Percentiles rank a stretch among this genome's conserved stretches.
Conservation (phyloP, 1,140 invertebrate species). For the Lordiphosa mommai region DNA sequence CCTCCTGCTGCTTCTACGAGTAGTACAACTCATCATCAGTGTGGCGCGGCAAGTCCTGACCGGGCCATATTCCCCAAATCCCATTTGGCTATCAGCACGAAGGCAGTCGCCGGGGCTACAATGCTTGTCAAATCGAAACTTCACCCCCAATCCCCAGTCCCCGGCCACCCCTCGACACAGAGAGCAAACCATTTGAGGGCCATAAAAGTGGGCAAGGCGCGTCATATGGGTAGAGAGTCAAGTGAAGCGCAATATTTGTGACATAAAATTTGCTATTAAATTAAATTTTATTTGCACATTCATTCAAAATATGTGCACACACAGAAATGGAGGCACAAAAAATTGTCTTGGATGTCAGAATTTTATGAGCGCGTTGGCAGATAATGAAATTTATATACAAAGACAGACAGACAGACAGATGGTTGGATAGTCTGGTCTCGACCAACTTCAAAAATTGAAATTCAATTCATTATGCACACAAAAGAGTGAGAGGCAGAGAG, state of each 20-base stretch:
- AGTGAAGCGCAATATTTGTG: conserved; percentile 64
- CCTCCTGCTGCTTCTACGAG: background rate
- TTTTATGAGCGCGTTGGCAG: conserved; percentile 70
- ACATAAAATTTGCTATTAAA: conserved; percentile 59
- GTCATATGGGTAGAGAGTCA: conserved; percentile 4
- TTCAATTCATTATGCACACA: conserved; percentile 8
- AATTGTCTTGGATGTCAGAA: conserved; percentile 56
- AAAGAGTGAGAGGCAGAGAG: background rate
- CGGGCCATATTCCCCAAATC: conserved; percentile 60
- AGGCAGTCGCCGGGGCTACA: conserved; percentile 5
- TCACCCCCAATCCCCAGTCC: background rate
- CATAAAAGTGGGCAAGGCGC: conserved; percentile 50
- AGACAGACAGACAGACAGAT: background rate
- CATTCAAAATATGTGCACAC: conserved; percentile 55
- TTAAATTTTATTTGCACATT: too few species aligned
- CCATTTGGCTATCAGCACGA: conserved; percentile 67
- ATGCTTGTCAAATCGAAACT: conserved; percentile 32
- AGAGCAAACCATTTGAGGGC: conserved; percentile 44
- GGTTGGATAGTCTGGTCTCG: background rate
- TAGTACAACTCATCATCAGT: conserved; percentile 9
- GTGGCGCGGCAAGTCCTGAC: background rate
- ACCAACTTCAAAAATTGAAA: conserved; percentile 1
- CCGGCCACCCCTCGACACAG: too few species aligned
- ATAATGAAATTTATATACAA: conserved; percentile 68
- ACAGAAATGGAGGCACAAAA: conserved; percentile 4